These are phyloP conservation scores for Hemicrepidius hirtus DNA, from an alignment of 2,888 invertebrate genomes.

Conservation along the genomic window DNA sequence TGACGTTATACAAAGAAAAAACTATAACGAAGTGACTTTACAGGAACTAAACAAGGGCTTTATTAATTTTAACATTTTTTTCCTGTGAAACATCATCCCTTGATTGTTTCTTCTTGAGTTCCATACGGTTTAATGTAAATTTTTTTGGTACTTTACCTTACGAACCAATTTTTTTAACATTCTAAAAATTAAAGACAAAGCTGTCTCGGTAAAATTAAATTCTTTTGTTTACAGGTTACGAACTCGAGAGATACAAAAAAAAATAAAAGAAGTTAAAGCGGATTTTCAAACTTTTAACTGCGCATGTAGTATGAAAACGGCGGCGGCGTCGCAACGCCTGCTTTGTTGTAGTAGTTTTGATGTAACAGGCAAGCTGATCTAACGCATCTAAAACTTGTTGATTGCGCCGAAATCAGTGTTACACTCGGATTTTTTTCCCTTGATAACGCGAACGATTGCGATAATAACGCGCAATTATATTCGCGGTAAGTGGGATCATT, in stretches of 20 bases:
- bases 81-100: too few relatives aligned
- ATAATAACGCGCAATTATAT: background rate
- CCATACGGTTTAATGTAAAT: too few relatives aligned
- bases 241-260: background rate
- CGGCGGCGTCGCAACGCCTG: slow-evolving; percentile 30
- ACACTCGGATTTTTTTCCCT: background rate
- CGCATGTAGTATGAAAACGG: slow-evolving; percentile 21
- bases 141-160: too few relatives aligned
- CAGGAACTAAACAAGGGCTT: too few relatives aligned
- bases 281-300: slow-evolving; percentile 14
- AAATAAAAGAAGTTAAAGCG: background rate
- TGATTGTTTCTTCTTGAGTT: too few relatives aligned
- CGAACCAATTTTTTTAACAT: too few relatives aligned
- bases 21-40: too few relatives aligned
- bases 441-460: background rate
- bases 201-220: too few relatives aligned
- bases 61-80: too few relatives aligned
- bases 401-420: slow-evolving; percentile 20
- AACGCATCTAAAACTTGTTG: slow-evolving; percentile 7
- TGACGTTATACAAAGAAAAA: too few relatives aligned
- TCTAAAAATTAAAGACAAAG: too few relatives aligned
- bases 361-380: background rate
- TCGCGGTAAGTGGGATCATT: slow-evolving; percentile 13
- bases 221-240: too few relatives aligned
- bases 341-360: slow-evolving; percentile 23